Conservation (phyloP, 2,888 invertebrate species). For the Cacoxenus indagator region DNA sequence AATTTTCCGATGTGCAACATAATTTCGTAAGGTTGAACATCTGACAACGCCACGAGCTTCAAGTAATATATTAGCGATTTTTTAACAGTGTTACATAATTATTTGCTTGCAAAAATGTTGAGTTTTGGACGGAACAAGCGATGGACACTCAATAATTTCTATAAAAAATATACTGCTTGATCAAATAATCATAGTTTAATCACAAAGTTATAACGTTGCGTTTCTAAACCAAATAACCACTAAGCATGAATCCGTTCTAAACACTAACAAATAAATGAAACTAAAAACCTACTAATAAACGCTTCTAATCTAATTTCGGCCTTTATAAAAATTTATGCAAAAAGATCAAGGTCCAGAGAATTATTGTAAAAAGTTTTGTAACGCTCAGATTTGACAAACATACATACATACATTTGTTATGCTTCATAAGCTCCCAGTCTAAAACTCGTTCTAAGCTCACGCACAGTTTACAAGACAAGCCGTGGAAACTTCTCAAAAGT, state of each 20-base stretch:
- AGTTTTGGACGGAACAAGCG: too few species aligned
- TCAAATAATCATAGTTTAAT: too few species aligned
- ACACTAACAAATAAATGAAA: background rate
- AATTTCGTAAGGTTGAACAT: too few species aligned
- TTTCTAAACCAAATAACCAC: background rate
- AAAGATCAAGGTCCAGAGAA: constrained; percentile 7
- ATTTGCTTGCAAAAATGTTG: too few species aligned
- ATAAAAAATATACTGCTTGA: too few species aligned
- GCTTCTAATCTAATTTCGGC: background rate
- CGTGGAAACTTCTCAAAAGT: constrained; percentile 1
- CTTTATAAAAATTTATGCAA: constrained; percentile 12
- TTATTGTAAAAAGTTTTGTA: background rate
- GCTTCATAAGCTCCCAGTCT: background rate
- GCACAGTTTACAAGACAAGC: background rate
- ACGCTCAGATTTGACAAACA: background rate
- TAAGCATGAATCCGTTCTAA: background rate
- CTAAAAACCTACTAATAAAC: background rate
- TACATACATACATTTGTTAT: background rate
- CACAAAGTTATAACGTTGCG: too few species aligned
- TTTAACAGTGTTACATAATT: too few species aligned
- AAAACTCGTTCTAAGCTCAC: background rate
- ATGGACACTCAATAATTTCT: too few species aligned
- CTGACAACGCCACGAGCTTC: too few species aligned
- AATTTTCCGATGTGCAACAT: too few species aligned
- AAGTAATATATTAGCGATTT: too few species aligned